Evolutionary conservation across 1,140 invertebrate species (phyloP), one percentile per base, ranked within the genome.

Genomic region (Nasonia vitripennis): DNA sequence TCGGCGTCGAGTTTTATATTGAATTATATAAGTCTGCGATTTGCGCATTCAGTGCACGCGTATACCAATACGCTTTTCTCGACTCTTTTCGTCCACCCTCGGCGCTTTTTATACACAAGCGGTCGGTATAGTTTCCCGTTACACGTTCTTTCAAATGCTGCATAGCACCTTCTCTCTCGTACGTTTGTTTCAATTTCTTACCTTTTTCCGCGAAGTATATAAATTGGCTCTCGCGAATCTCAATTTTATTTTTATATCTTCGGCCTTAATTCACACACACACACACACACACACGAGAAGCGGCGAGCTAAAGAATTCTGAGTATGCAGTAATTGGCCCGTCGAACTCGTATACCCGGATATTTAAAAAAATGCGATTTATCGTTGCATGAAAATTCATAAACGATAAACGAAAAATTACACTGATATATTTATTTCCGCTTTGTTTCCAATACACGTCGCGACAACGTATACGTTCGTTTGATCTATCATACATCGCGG

Each of bases 1-100:
- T 62, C 9, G 1, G 41, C 14, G n/a, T 11, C 75, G 83, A 67
- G 83, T 80, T 37, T 37, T 85, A 85, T 85, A 85, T 85, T 78
- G 79, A 81, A 85, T 81, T 81, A 85, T 81, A 85, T 62, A 62
- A 62, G 55, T 62, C 55, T 81, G 41, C 84, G 45, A 85, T 85
- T 81, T 78, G 48, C 37, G 79, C 84, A 85, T 77, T 80, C 78
- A 80, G 51, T n/a, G 5, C 20, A 51, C 37, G 62, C 83, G 9
- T 20, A 7, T 6, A 20, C 23, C 1, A 1, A 27, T 62, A 62
- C 10, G 55, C 23, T 51, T 51, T 11, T 27, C 45, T 78, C n/a
- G 27, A 27, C 27, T 10, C 41, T 51, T 48, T 78, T 78, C 75
- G 37, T 37, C 37, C 20, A 45, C 14, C 75, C n/a, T 20, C 78